Evolutionary conservation across 2,113 vertebrate genomes (phyloP), one percentile per base, ranked within the genome.

Genomic region (Tenrec ecaudatus): DNA sequence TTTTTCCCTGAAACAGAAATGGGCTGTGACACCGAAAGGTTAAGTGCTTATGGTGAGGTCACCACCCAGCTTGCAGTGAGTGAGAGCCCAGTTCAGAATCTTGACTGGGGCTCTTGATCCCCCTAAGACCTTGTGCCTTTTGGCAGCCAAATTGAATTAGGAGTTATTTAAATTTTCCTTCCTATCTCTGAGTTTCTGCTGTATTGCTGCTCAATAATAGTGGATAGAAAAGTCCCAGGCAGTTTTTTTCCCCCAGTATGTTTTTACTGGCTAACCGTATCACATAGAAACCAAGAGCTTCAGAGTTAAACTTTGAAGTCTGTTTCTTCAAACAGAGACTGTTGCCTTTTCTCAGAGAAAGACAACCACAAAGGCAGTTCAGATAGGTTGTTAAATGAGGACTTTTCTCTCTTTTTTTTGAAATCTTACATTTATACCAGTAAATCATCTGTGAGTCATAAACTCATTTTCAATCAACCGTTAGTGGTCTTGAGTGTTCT

Each of bases 371-470:
- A 95, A 64, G 36, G 62, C 78, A 95, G 88, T 91, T 96, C 93
- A 95, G 88, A 87, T 77, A 97, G 93, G 95, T 96, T 97, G 95
- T 95, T 97, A 86, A 95, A 97, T 57, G 90, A 94, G 94, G 81
- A 66, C 85, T 36, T 62, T 91, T 78, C 91, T 92, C 90, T 75
- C 89, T 27, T 92, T 92, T 75, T 91, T 27, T 78, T 88, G 79
- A 68, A 94, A 92, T 75, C 33, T 93, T 95, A 92, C 96, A 92
- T 96, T 95, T 81, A 75, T 98, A 95, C 97, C 97, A 94, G 98
- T 98, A 98, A 98, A 96, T 97, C 94, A 94, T 97, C 96, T 98
- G 97, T 98, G 98, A 98, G 97, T 98, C 98, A 98, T 97, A 96
- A 94, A 77, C 96, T 97, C 89, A 91, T 95, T 88, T 90, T 91